Base-by-base conservation (phyloP, 2,113 vertebrate genomes). In the Nycticorax nycticorax region DNA sequence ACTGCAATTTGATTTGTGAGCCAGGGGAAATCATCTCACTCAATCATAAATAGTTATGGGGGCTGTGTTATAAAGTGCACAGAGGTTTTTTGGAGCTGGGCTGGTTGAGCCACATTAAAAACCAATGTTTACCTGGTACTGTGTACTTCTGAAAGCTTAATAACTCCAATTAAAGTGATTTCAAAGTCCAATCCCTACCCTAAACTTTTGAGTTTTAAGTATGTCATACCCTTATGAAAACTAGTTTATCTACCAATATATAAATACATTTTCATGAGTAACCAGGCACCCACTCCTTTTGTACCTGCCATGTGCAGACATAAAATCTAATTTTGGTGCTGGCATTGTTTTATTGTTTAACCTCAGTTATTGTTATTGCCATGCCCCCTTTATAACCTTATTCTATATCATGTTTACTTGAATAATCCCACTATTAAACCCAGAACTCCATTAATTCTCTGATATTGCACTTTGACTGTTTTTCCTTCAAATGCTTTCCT, bases 1-100 rank as follows among this genome's bases (percentile, higher is more conserved):
- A 41, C 45, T 69, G 77, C 52, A 74, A 41, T 93, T 90, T 93
- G 86, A 92, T 88, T 75, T 96, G 53, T 82, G 62, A 93, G n/a
- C 48, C 45, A 55, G n/a, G 33, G 17, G 85, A 96, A 89, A 76
- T 78, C 88, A 89, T 75, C 72, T 91, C 67, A 33, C 33, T 66
- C 33, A 37, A 5, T 33, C 11, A 7, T 76, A 93, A 80, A 82
- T 57, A 74, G 27, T 85, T 88, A 57, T 28, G 30, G 20, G 30
- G 57, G 8, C 24, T 83, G 43, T n/a, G 32, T 76, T 82, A 91
- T 7, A 45, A 85, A 95, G 66, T 28, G 11, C 37, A 62, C 6
- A 9, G 47, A 89, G 37, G 82, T 43, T 79, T 91, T 57, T 57
- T 76, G 35, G 30, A 92, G 23, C 30, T 57, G 41, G 9, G 23